Base-by-base conservation (phyloP, 2,888 invertebrate genomes). In the Microctonus brassicae region DNA sequence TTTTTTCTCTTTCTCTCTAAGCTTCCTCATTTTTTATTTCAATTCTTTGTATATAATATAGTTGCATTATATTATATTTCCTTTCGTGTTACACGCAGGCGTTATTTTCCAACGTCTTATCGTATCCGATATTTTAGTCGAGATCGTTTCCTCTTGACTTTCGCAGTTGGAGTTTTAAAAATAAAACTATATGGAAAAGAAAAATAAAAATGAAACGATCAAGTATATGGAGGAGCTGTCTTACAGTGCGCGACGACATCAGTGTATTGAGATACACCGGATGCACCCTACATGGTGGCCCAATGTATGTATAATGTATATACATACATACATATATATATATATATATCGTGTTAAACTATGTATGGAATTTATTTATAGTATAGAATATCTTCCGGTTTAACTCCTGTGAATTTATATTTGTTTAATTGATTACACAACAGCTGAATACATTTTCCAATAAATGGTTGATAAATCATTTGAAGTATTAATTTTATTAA, bases 101-200 rank as follows among this genome's bases (percentile, higher is more conserved):
- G 61, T 36, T 42, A 39, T 42, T 62, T 62, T 39, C 39, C 42
- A 6, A 62, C 39, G 39, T 11, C 26, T 62, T 26, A 62, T 62
- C 62, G 24, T 26, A 39, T n/a, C n/a, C 24, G 39, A 62, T 62
- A 62, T 62, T 62, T 62, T 55, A 0, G 13, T 26, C 24, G 26
- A 55, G 26, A 47, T 55, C 24, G 24, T 47, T 47, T 47, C 20
- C 20, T 47, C 47, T 20, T 17, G 17, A 47, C 9, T 17, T 17
- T 1, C 17, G 17, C 6, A 20, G 17, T 47, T 17, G 6, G 7
- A 3, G 20, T 47, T 47, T 20, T 3, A 42, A 17, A 11, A 17
- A 42, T n/a, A 42, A 42, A 17, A 13, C 13, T 1, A 42, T 2
- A 3, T 3, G 42, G 13, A 42, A 13, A 2, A 42, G n/a, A 47